A percentile compares a stretch with the other conserved stretches of the same genome.
These are phyloP conservation scores for Coryphaenoides rupestris DNA, from an alignment of 2,113 vertebrate species.

Conservation along the genomic window DNA sequence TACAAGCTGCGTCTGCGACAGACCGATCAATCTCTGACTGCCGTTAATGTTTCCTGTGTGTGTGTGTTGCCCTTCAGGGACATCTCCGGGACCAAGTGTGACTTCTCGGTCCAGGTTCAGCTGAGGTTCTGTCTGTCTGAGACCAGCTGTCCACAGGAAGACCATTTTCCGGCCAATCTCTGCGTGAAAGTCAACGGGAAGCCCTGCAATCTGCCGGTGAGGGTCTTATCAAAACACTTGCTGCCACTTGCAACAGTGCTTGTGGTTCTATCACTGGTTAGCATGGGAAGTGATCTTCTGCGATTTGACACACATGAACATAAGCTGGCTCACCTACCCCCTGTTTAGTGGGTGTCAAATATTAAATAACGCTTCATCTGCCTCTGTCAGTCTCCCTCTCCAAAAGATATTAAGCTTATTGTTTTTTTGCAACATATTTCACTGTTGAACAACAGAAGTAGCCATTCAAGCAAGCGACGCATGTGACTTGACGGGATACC, in stretches of 20 bases:
- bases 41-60: constrained; percentile 17
- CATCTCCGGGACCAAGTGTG: constrained; percentile 99
- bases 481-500: background rate
- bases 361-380: too few relatives aligned
- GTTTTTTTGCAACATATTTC: too few relatives aligned
- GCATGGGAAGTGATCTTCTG: too few relatives aligned
- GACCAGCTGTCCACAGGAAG: constrained; percentile 99
- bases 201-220: constrained; percentile 94
- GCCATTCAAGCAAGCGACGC: background rate
- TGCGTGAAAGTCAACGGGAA: constrained; percentile 99
- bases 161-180: constrained; percentile 97
- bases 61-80: constrained; percentile 77
- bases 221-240: background rate
- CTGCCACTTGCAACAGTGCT: too few relatives aligned
- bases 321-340: too few relatives aligned
- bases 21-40: background rate
- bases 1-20: background rate
- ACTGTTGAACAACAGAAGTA: too few relatives aligned
- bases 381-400: constrained; percentile 7
- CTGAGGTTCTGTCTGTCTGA: constrained; percentile 99
- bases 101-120: constrained; percentile 99
- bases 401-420: too few relatives aligned
- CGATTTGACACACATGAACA: too few relatives aligned
- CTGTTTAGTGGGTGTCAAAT: too few relatives aligned
- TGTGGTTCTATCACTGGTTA: too few relatives aligned